Base-by-base conservation (phyloP, 2,797 vertebrate species). In the Pterois miles region DNA sequence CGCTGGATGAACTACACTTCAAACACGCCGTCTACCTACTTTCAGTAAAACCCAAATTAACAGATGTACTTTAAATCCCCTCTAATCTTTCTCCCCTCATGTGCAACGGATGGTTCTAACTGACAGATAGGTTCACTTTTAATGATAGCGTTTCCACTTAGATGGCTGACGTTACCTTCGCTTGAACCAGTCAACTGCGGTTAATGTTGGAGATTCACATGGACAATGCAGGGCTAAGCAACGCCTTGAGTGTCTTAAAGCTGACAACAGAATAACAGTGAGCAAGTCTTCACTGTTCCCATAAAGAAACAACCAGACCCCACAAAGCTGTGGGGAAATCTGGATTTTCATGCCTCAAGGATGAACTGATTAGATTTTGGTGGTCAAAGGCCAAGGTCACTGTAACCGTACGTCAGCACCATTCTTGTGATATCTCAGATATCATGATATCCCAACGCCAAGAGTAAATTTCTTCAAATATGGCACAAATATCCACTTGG, bases 51-150 rank as follows among this genome's bases (percentile, higher is more conserved):
- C 60, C 79, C 86, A 91, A 88, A 93, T 91, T 88, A 95, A 89
- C 81, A 80, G 77, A 83, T 90, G 81, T 89, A 86, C 83, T 92
- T 89, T 87, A 84, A 93, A 91, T 89, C 81, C 72, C 48, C 60
- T 88, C 71, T 92, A 92, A 93, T 94, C 86, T 84, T 83, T 76
- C 65, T 78, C 54, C 56, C 85, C 38, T 81, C 9, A 48, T 75
- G 85, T 87, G 63, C 52, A 78, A 50, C 9, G 10, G 62, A 82
- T 86, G 67, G 77, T 56, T 87, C 48, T 13, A 16, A 75, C 76
- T 83, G 86, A 84, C 72, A 73, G 60, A 83, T n/a, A n/a, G n/a
- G n/a, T 80, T 87, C 22, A 67, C 80, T 85, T 93, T 88, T 86
- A 86, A 87, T 83, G 80, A 86, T 76, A 31, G 68, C 22, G 50